Base-by-base conservation (phyloP, 2,888 invertebrate genomes). In the Cephalotes varians region DNA sequence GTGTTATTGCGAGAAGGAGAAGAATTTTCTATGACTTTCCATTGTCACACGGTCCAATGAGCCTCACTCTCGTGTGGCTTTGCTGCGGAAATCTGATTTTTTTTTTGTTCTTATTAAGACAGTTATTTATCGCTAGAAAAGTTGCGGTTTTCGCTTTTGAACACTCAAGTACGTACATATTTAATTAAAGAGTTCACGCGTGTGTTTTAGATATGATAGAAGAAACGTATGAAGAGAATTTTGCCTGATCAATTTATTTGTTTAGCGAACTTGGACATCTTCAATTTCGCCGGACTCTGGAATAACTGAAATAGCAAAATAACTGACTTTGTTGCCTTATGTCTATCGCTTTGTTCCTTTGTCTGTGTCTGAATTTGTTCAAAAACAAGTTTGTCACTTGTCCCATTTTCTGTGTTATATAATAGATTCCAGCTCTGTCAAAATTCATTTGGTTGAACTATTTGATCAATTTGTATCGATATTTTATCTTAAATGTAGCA, bases 311-410 rank as follows among this genome's bases (percentile, higher is more conserved):
- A 1, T 37, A 0, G 7, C 40, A 71, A 56, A 58, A 12, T 28
- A 40, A 7, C 5, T 4, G 37, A n/a, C 15, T 60, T 15, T n/a
- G 28, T 15, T 60, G 15, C 9, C 9, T 62, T 12, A 15, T 21
- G 4, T 34, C 3, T 34, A 1, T 47, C 81, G 58, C 58, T 76
- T 88, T 81, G 18, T 73, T 84, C 83, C 60, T 81, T 76, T 82
- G 76, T 84, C 73, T 56, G 74, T 47, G 40, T 71, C 77, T 2
- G 18, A 10, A 40, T 72, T 56, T 28, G 37, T 37, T 10, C 12
- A 28, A 25, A 58, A 40, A 37, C 49, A 34, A 44, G 0, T 58
- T 44, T 31, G n/a, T 31, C 21, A 15, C 18, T 71, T 71, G 25
- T 71, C 34, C 25, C 18, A 71, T 25, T 71, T 3, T 25, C 7